A percentile compares a stretch with the other conserved stretches of the same genome.
Evolutionary conservation across 2,888 invertebrate genomes (phyloP).

Genomic region (Troides aeacus): DNA sequence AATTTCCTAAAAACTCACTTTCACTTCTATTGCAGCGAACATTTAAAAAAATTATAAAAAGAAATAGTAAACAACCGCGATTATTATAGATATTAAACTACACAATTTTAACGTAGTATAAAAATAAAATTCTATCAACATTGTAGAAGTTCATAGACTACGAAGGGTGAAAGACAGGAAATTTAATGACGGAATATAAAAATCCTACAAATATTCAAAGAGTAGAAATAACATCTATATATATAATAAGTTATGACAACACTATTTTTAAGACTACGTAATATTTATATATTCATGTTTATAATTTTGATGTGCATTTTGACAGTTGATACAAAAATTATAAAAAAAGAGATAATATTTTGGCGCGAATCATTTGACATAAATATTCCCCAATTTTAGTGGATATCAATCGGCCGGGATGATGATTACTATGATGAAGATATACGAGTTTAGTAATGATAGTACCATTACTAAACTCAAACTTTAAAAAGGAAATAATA

Average conservation of each 20-base stretch:
- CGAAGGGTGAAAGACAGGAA: conserved; percentile 55
- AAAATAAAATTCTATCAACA: conserved; percentile 33
- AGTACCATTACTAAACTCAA: too few species aligned
- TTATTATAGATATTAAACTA: conserved; percentile 31
- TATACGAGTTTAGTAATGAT: too few species aligned
- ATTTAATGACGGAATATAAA: conserved; percentile 71
- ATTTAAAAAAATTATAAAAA: neutral
- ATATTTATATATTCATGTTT: conserved; percentile 21
- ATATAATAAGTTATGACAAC: conserved; percentile 47
- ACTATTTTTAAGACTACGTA: conserved; percentile 46
- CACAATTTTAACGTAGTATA: conserved; percentile 31
- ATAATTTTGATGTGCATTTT: conserved; percentile 26
- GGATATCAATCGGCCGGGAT: neutral
- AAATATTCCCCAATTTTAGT: neutral
- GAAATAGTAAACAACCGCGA: conserved; percentile 27
- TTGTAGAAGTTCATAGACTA: conserved; percentile 31
- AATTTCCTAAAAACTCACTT: conserved; percentile 4
- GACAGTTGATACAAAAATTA: neutral
- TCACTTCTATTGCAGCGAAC: neutral
- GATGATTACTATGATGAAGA: neutral
- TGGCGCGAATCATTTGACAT: neutral
- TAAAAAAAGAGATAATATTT: neutral
- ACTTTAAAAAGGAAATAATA: too few species aligned
- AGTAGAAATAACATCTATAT: conserved; percentile 37
- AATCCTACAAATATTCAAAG: conserved; percentile 40